Base-by-base conservation (phyloP, 2,888 invertebrate species). In the Nomada fabriciana region DNA sequence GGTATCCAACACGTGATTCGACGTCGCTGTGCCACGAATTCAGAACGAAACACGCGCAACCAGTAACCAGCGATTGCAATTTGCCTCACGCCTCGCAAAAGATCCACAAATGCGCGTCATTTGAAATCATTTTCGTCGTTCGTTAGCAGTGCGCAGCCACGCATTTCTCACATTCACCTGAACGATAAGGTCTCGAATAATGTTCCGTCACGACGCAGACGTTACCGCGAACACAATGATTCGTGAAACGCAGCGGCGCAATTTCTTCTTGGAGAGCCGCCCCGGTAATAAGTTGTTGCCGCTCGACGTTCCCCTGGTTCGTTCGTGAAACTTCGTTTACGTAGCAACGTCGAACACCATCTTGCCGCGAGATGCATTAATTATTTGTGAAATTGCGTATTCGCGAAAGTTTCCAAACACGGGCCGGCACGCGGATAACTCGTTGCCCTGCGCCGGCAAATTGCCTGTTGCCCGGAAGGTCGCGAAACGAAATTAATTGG, bases 31-130 rank as follows among this genome's bases (percentile, higher is more conserved):
- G 60, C 50, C 80, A 65, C 61, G 79, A 78, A 80, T 72, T 72
- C 72, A 53, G 78, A 78, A 68, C 67, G 63, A 7, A 36, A 68
- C 67, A 63, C 29, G 25, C 52, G 72, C 29, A 78, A 80, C 78
- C 71, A 68, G 71, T 29, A 52, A 78, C 78, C 80, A 78, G 80
- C 57, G 78, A 68, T 80, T 61, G 80, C 80, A 53, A 63, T 76
- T 76, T 71, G 53, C 59, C 57, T 42, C 65, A 18, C 20, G 84
- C 52, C 20, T n/a, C 36, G 67, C 67, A 78, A 63, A 71, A 78
- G 50, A 72, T 67, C 68, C 25, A 61, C 67, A 29, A 72, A 71
- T 63, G 50, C 61, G 65, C 10, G 55, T 73, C 67, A 43, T 70
- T 68, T 29, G 47, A 71, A 53, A 77, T 80, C 68, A 84, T 69